Base-by-base conservation (phyloP, 2,888 invertebrate genomes). In the Cheilosia soror region DNA sequence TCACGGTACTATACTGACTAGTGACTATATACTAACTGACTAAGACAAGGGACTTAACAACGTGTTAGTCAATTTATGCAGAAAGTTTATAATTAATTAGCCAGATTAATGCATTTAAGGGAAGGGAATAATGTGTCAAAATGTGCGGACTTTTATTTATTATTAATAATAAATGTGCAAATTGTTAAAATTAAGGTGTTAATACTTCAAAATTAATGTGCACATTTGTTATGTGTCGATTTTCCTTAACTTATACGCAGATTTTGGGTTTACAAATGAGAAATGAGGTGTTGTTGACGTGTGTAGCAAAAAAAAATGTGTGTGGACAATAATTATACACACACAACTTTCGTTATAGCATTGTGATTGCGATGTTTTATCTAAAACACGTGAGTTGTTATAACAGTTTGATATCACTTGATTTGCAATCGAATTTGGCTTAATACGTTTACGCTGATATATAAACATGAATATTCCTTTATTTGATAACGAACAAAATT, bases 171-270 rank as follows among this genome's bases (percentile, higher is more conserved):
- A 27, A 51, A 13, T 11, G 4, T 29, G 27, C 11, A 33, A 37
- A 25, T 51, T 51, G 27, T 27, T 25, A 49, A 25, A 42, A 68
- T 27, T 6, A 72, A 25, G 51, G 29, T 25, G 60, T 40, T 63
- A 73, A 73, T 53, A 33, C 73, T 44, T 73, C 55, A 55, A 63
- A 63, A 73, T 73, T 25, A 63, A 73, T 73, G 53, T 63, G 55
- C 53, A 33, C 5, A 31, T 33, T 40, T 20, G n/a, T 51, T 15
- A 40, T 31, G 40, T 31, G 29, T 25, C 51, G 4, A n/a, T 51
- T 44, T n/a, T 42, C n/a, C 2, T 44, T 62, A 40, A 73, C 51
- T 73, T 63, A 63, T 72, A 20, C 31, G 31, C 31, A 62, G 72
- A 72, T 73, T 73, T 62, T 25, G 55, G n/a, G 11, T 37, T 37